phyloP scores from a whole-genome alignment of 2,113 vertebrate genomes.

The Dipodomys spectabilis region DNA sequence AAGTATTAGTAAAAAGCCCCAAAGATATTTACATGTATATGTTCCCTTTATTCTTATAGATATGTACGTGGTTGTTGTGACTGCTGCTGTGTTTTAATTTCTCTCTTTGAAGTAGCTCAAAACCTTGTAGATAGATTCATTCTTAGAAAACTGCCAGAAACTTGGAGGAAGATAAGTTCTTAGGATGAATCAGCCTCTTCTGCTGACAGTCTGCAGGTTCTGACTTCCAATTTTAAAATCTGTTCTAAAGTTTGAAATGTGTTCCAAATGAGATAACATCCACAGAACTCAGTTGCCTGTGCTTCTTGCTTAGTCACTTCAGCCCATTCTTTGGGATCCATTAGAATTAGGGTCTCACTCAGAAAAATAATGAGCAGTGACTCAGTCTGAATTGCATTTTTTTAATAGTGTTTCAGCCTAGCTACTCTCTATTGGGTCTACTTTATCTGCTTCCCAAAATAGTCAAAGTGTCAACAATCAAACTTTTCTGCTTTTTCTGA shows the following conservation, averaged over 20 bases:
- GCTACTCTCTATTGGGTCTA: conserved; percentile 53
- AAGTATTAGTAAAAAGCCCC: not conserved
- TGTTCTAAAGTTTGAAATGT: conserved; percentile 81
- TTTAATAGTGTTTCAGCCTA: conserved; percentile 56
- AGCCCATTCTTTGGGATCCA: conserved; percentile 71
- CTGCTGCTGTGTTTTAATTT: not conserved
- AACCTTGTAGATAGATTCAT: not conserved
- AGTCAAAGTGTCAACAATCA: conserved; percentile 71
- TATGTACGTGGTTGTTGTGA: too few relatives aligned
- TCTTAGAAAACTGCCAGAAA: conserved; percentile 3
- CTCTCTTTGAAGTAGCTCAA: conserved; percentile 56
- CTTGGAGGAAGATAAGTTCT: conserved; percentile 46
- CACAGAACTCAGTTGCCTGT: conserved; percentile 70
- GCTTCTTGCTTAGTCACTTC: conserved; percentile 83
- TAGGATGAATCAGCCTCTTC: conserved; percentile 70
- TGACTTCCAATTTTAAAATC: conserved; percentile 78
- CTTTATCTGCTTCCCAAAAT: conserved; percentile 76
- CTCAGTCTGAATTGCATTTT: conserved; percentile 63
- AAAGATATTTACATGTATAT: not conserved
- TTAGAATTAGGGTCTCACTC: conserved; percentile 64
- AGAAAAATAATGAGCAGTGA: conserved; percentile 54
- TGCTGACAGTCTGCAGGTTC: conserved; percentile 79
- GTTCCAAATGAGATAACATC: conserved; percentile 80
- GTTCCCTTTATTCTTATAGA: not conserved
- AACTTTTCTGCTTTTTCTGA: conserved; percentile 61